These are phyloP conservation scores for Phyllopteryx taeniolatus DNA, from an alignment of 2,113 vertebrate genomes.

Conservation along the genomic window DNA sequence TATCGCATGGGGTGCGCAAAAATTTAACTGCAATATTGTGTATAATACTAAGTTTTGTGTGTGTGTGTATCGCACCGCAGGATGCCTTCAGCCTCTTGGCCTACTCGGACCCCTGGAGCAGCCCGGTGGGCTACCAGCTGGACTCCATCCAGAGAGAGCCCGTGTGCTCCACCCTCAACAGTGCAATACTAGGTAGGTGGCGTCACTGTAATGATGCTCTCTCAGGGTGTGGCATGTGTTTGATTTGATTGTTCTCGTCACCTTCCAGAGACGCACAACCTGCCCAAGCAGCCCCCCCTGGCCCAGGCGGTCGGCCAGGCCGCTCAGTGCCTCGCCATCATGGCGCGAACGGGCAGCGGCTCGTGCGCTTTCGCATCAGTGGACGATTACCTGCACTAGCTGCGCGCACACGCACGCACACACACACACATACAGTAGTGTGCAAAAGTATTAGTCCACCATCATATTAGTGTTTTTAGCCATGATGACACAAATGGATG, in stretches of 20 bases:
- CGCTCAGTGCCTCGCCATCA: conserved; percentile 93
- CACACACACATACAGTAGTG: conserved; percentile 14
- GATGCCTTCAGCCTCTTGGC: conserved; percentile 97
- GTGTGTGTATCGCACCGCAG: conserved; percentile 54
- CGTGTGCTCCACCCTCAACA: conserved; percentile 97
- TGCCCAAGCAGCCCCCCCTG: conserved; percentile 98
- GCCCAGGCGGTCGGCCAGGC: conserved; percentile 94
- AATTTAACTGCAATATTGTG: too few relatives aligned
- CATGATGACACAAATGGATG: too few relatives aligned
- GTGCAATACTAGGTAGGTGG: conserved; percentile 94
- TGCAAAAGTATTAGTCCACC: background rate
- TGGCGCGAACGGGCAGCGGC: conserved; percentile 93
- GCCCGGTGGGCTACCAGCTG: conserved; percentile 95
- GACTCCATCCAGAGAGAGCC: conserved; percentile 97
- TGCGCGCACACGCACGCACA: conserved; percentile 5
- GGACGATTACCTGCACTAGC: conserved; percentile 96
- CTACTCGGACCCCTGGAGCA: conserved; percentile 97
- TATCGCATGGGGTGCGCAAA: too few relatives aligned
- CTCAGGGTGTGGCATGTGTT: background rate
- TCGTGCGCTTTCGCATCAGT: conserved; percentile 96
- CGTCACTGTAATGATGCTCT: too few relatives aligned
- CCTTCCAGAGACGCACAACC: conserved; percentile 89
- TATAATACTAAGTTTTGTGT: background rate
- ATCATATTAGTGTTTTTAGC: background rate
- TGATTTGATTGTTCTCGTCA: background rate